phyloP scores from a whole-genome alignment of 2,888 invertebrate genomes.

The Agrotis clavis region DNA sequence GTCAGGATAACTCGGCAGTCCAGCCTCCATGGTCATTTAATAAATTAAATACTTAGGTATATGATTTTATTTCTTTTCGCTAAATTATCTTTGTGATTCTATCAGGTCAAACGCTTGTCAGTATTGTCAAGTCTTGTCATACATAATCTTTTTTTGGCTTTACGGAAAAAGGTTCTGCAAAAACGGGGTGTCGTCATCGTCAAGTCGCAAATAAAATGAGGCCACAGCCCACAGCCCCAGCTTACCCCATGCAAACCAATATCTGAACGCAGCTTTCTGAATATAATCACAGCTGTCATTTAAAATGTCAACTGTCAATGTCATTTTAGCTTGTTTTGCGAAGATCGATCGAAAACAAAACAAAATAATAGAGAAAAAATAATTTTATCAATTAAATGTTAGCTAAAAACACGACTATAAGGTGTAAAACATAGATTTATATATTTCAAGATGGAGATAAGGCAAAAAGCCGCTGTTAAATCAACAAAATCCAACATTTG shows the following conservation, averaged over 20 bases:
- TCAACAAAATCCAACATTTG: slow-evolving; percentile 64
- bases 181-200: background rate
- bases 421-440: background rate
- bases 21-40: slow-evolving; percentile 3
- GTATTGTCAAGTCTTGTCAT: background rate
- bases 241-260: too few relatives aligned
- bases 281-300: background rate
- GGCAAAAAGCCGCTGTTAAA: slow-evolving; percentile 15
- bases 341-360: slow-evolving; percentile 4
- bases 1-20: slow-evolving; percentile 28
- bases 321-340: background rate
- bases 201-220: background rate
- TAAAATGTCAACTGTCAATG: slow-evolving; percentile 8
- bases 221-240: background rate
- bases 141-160: background rate
- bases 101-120: background rate
- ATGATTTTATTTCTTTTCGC: background rate
- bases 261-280: slow-evolving; percentile 6
- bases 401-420: background rate
- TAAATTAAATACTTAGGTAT: background rate
- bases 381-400: slow-evolving; percentile 43
- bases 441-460: slow-evolving; percentile 56
- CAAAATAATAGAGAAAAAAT: slow-evolving; percentile 13
- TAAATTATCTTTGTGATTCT: background rate
- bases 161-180: background rate